Evolutionary conservation across 1,140 invertebrate genomes (phyloP).

Genomic region (Microplitis demolitor): DNA sequence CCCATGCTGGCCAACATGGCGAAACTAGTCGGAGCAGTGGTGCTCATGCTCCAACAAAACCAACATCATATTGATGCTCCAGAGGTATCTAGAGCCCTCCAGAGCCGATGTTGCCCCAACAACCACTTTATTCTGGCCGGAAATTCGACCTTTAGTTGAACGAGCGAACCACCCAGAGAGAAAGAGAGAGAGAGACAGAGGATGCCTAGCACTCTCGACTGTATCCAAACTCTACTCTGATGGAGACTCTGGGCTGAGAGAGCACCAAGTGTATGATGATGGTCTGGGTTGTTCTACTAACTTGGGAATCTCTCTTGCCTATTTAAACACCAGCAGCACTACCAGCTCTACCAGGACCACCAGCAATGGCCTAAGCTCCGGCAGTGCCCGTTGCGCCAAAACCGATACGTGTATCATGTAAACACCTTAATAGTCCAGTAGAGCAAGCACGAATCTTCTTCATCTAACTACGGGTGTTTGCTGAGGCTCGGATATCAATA

Average conservation of each 20-base stretch:
- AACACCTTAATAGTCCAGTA: not conserved
- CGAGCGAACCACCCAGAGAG: not conserved
- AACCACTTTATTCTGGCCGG: constrained; percentile 13
- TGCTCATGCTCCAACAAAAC: constrained; percentile 45
- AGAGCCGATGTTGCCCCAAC: constrained; percentile 4
- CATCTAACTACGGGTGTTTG: not conserved
- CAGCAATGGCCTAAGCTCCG: no score
- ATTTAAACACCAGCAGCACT: not conserved
- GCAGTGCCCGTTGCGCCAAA: not conserved
- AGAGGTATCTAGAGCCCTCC: no score
- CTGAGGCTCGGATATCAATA: no score
- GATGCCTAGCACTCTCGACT: no score
- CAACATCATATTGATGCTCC: not conserved
- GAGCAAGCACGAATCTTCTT: not conserved
- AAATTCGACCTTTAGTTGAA: not conserved
- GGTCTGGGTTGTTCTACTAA: not conserved
- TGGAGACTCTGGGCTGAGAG: no score
- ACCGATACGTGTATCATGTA: not conserved
- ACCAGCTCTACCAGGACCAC: no score
- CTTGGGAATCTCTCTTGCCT: not conserved
- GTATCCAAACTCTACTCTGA: no score
- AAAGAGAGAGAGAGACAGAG: no score
- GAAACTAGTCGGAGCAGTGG: constrained; percentile 44
- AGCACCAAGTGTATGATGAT: not conserved
- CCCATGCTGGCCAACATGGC: constrained; percentile 55